Evolutionary conservation across 2,113 vertebrate genomes (phyloP).

Genomic region (Pachypanchax playfairii): DNA sequence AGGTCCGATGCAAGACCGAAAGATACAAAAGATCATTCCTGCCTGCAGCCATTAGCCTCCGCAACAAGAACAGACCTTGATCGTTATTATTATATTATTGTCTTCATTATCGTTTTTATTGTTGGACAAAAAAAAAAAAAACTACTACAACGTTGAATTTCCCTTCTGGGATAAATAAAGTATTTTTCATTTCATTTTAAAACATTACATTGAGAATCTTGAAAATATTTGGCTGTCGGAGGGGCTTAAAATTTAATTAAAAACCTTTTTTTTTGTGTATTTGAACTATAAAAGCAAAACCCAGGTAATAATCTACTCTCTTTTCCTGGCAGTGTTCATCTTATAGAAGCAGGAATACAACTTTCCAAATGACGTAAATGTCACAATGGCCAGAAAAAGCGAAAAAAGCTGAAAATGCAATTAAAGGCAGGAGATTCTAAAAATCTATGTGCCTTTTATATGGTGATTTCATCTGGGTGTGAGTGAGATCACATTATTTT

Average conservation of each 20-base stretch:
- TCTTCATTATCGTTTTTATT: too few relatives aligned
- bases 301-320: slow-evolving; percentile 16
- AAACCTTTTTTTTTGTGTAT: background rate
- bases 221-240: too few relatives aligned
- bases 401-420: slow-evolving; percentile 24
- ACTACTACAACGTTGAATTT: too few relatives aligned
- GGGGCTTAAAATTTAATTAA: background rate
- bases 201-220: too few relatives aligned
- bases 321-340: slow-evolving; percentile 13
- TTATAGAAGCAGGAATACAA: background rate
- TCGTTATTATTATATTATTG: too few relatives aligned
- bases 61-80: too few relatives aligned
- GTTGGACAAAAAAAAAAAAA: too few relatives aligned
- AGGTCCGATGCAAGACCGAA: too few relatives aligned
- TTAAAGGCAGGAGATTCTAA: background rate
- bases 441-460: slow-evolving; percentile 2
- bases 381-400: slow-evolving; percentile 11
- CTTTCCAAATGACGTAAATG: slow-evolving; percentile 52
- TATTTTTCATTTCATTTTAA: too few relatives aligned
- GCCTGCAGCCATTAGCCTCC: too few relatives aligned
- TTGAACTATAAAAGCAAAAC: background rate
- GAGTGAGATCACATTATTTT: slow-evolving; percentile 52
- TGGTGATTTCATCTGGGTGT: slow-evolving; percentile 31
- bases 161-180: too few relatives aligned
- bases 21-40: too few relatives aligned